Conservation (phyloP, 2,888 invertebrate genomes). For the Andrena fulva region DNA sequence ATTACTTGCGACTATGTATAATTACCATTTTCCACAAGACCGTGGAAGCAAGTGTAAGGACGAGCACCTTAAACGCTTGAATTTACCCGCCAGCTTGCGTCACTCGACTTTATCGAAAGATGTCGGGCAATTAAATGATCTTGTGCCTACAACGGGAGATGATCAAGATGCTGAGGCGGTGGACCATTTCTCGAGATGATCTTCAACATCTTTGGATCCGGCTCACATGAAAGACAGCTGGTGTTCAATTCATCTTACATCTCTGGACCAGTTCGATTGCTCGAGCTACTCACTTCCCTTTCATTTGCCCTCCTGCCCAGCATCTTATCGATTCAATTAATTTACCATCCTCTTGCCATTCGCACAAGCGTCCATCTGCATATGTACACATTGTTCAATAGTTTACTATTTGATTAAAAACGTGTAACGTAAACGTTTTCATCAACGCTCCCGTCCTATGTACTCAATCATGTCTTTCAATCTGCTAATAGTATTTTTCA, state of each 20-base stretch:
- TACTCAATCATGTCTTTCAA: too few relatives aligned
- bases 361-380: too few relatives aligned
- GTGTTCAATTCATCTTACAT: slow-evolving; percentile 62
- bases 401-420: too few relatives aligned
- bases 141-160: slow-evolving; percentile 65
- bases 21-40: not conserved
- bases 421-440: too few relatives aligned
- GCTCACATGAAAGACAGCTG: slow-evolving; percentile 66
- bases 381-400: too few relatives aligned
- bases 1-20: not conserved
- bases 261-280: slow-evolving; percentile 60
- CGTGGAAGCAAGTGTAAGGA: not conserved
- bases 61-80: not conserved
- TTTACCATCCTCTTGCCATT: too few relatives aligned
- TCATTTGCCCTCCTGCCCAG: not conserved
- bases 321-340: not conserved
- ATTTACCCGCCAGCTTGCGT: slow-evolving; percentile 14
- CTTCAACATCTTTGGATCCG: slow-evolving; percentile 80
- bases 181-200: slow-evolving; percentile 82
- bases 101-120: slow-evolving; percentile 33
- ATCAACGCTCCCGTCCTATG: too few relatives aligned
- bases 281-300: not conserved
- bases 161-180: slow-evolving; percentile 73
- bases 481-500: too few relatives aligned
- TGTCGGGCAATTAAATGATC: slow-evolving; percentile 54